Conservation (phyloP, 1,140 invertebrate genomes). For the Formica selysi region DNA sequence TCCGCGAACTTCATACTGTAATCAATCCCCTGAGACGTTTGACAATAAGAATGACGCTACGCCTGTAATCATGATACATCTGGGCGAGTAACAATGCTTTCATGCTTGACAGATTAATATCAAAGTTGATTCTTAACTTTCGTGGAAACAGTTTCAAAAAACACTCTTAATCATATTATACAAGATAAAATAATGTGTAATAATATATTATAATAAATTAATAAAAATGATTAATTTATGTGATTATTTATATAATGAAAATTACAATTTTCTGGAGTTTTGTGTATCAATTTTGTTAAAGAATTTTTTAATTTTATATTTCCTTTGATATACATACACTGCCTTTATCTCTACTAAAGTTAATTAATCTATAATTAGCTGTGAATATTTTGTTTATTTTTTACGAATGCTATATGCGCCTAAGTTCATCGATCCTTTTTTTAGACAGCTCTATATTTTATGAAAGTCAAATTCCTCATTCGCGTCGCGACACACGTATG, state of each 20-base stretch:
- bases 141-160: background rate
- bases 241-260: background rate
- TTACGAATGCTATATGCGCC: too few species aligned
- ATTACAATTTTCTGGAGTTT: background rate
- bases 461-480: conserved; percentile 16
- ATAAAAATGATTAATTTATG: conserved; percentile 1
- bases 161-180: background rate
- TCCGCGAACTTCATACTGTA: conserved; percentile 36
- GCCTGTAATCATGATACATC: conserved; percentile 43
- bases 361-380: background rate
- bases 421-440: background rate
- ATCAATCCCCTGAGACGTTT: conserved; percentile 45
- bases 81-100: conserved; percentile 20
- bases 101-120: conserved; percentile 23
- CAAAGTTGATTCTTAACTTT: conserved; percentile 9
- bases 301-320: background rate
- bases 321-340: background rate
- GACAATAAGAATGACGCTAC: conserved; percentile 45
- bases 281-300: background rate
- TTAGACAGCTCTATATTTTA: background rate
- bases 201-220: background rate
- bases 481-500: background rate
- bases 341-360: background rate
- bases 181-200: background rate
- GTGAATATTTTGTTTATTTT: background rate